Base-by-base conservation (phyloP, 2,888 invertebrate species). In the Acanthosepion pharaonis region DNA sequence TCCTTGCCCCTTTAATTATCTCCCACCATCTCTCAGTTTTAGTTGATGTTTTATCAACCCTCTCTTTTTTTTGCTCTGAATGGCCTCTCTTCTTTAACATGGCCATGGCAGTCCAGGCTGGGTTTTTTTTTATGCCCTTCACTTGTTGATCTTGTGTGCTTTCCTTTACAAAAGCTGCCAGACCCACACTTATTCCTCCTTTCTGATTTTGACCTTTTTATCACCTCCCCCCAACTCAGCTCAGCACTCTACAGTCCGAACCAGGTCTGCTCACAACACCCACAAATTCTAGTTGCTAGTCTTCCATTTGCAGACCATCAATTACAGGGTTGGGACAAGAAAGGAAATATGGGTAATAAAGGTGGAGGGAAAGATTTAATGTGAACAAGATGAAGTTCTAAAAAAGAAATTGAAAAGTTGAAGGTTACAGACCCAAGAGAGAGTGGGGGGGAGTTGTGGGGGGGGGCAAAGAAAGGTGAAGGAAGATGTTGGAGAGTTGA, bases 251-350 rank as follows among this genome's bases (percentile, higher is more conserved):
- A n/a, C 18, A 28, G 28, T 78, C 78, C 78, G 9, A n/a, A 18
- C 55, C 55, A 55, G 28, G n/a, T n/a, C 78, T 18, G 18, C 15
- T n/a, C 8, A n/a, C n/a, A 2, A 28, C 78, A 28, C 8, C 78
- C 78, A n/a, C 78, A 28, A 28, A 28, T 78, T 15, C 78, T 6
- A 9, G 9, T 8, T 78, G 28, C 28, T 8, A 78, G n/a, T 11
- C 18, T 78, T 8, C 28, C 28, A 78, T n/a, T 78, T 78, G 78
- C 78, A 0, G 78, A n/a, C 78, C 78, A 78, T 78, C 78, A 78
- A 78, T 78, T 78, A 78, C 78, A 78, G 78, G n/a, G 28, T 78
- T 78, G 28, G 78, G 78, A 78, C 78, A 78, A n/a, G 78, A n/a
- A 78, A n/a, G 78, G 28, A 28, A n/a, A 15, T n/a, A n/a, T 23